Conservation (phyloP, 2,888 invertebrate species). For the Muschampia plurimacula region DNA sequence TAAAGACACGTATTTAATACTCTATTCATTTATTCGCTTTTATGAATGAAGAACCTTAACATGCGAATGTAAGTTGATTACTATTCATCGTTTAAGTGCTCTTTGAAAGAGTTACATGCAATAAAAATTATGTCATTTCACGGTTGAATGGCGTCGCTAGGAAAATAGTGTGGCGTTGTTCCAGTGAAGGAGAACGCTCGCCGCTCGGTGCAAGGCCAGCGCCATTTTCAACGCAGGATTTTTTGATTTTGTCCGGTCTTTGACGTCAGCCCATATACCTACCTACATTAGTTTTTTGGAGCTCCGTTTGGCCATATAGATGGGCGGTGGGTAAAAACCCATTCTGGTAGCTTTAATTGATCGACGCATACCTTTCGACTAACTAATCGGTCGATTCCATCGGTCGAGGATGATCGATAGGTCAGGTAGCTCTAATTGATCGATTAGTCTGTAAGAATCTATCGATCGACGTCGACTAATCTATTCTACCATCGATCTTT, state of each 20-base stretch:
- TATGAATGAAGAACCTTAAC: slow-evolving; percentile 34
- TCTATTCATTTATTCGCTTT: slow-evolving; percentile 35
- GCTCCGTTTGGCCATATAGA: slow-evolving; percentile 12
- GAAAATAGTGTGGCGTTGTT: slow-evolving; percentile 24
- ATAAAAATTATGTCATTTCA: slow-evolving; percentile 39
- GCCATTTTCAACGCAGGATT: slow-evolving; percentile 12
- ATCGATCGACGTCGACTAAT: too few relatives aligned
- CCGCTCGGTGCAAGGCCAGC: slow-evolving; percentile 20
- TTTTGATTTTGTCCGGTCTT: slow-evolving; percentile 14
- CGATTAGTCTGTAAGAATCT: too few relatives aligned
- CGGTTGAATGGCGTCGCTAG: slow-evolving; percentile 31
- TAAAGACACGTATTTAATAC: slow-evolving; percentile 34
- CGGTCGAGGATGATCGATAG: too few relatives aligned
- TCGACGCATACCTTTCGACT: too few relatives aligned
- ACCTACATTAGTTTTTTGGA: slow-evolving; percentile 23
- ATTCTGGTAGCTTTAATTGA: too few relatives aligned
- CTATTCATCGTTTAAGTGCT: slow-evolving; percentile 35
- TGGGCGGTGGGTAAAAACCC: too few relatives aligned
- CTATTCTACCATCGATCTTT: too few relatives aligned
- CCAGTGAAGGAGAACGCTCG: slow-evolving; percentile 9
- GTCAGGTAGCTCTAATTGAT: too few relatives aligned
- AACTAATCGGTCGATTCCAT: too few relatives aligned
- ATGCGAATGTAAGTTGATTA: slow-evolving; percentile 38
- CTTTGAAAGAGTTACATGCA: slow-evolving; percentile 37
- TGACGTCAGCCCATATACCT: slow-evolving; percentile 14